Evolutionary conservation across 2,797 vertebrate species (phyloP), one percentile per base, ranked within the genome.

Genomic region (Lophius americanus): DNA sequence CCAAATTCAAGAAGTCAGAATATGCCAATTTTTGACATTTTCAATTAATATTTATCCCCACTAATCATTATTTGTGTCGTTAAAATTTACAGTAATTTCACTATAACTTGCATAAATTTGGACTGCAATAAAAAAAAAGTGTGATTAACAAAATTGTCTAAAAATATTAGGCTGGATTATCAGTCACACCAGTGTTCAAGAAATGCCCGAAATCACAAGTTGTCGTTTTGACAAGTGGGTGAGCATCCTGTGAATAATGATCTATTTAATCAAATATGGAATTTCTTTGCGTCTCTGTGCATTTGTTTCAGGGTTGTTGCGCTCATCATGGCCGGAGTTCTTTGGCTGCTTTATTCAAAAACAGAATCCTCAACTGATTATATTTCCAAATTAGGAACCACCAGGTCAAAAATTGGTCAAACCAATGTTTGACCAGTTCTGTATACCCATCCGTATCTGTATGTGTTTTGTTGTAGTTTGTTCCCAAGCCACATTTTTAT

Each of bases 401-500:
- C 23, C 1, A 23, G 23, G 23, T 23, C 23, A 23, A 23, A 23
- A 23, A 23, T n/a, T n/a, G n/a, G n/a, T n/a, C n/a, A n/a, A n/a
- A n/a, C n/a, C n/a, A n/a, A n/a, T n/a, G 2, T 23, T 23, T 23
- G 11, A 5, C 2, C 14, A 56, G 39, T 37, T 48, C 5, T 56
- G 62, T 79, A 63, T 52, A 36, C 75, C 76, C 32, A 6, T 58
- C 10, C 33, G 35, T 51, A 38, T 42, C 13, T 64, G 60, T 69
- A 39, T 70, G 62, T 72, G 57, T 79, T 60, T 70, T 75, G 76
- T 83, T 84, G 65, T 70, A 70, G 42, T 68, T 76, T 79, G 73
- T 86, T 86, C 82, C 75, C 73, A 74, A 70, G 81, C 67, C 73
- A 39, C 83, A 86, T 90, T 81, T 83, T 84, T 88, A 89, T 92